Evolutionary conservation across 2,113 vertebrate genomes (phyloP).

Genomic region (Corapipo altera): DNA sequence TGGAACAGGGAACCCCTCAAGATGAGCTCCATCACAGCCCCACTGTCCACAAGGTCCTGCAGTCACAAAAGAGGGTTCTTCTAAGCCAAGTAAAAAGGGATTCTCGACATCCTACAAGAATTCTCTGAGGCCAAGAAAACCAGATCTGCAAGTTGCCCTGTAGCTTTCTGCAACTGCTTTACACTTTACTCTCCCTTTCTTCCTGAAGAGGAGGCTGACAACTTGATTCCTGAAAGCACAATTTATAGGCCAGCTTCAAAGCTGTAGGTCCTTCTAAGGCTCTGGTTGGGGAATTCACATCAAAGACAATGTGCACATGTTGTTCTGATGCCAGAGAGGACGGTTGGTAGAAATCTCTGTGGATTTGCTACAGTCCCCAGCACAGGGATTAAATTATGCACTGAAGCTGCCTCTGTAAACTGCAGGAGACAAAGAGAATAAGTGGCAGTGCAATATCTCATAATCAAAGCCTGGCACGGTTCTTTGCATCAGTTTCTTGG

Average conservation of each 20-base stretch:
- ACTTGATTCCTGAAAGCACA: conserved; percentile 77
- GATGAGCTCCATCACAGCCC: background rate
- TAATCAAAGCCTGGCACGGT: conserved; percentile 62
- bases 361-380: conserved; percentile 66
- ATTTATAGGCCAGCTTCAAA: conserved; percentile 82
- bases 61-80: background rate
- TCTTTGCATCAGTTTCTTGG: conserved; percentile 33
- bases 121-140: conserved; percentile 61
- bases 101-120: conserved; percentile 18
- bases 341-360: conserved; percentile 57
- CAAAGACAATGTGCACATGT: conserved; percentile 66
- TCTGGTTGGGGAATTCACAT: conserved; percentile 77
- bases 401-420: conserved; percentile 68
- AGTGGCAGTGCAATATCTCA: conserved; percentile 35
- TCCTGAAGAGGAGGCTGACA: conserved; percentile 70
- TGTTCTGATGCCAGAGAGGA: conserved; percentile 72
- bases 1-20: background rate
- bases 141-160: conserved; percentile 66
- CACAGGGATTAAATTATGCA: conserved; percentile 71
- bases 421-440: conserved; percentile 67
- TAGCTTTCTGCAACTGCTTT: conserved; percentile 54
- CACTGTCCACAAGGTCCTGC: background rate
- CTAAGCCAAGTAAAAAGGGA: conserved; percentile 24
- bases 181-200: conserved; percentile 58
- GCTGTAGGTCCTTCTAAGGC: conserved; percentile 72